Evolutionary conservation across 2,888 invertebrate genomes (phyloP), one percentile per base, ranked within the genome.

Genomic region (Miltochrista miniata): DNA sequence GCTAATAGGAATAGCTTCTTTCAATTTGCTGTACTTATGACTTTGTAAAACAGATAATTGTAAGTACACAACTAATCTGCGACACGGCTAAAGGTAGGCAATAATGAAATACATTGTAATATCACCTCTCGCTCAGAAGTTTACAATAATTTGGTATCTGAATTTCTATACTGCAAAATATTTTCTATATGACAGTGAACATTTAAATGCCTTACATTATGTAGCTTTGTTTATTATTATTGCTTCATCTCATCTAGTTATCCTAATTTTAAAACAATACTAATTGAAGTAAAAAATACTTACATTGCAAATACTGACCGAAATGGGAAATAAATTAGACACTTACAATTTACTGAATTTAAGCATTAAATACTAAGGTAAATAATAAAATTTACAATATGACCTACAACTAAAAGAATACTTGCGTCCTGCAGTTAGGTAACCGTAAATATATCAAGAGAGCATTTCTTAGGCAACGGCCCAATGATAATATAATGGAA

Each of bases 301-400:
- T 88, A 90, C 76, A 85, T 76, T 79, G 83, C 87, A 90, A 91
- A 91, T 91, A 91, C 91, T 91, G 91, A 91, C 91, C 91, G 88
- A 90, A 87, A 86, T 76, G 87, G 85, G 89, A 88, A 89, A 91
- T 89, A 89, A 91, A 86, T 87, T 87, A 88, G 73, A 88, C 75
- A 79, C 83, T 79, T 83, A 87, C 76, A 79, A 79, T 83, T 82
- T 83, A 81, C 76, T 76, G 74, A 80, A 79, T 79, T 74, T 67
- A 76, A 75, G 63, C 60, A 61, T 74, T 76, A 77, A 54, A 64
- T 71, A 71, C 68, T 77, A 85, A 83, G 74, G 76, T 84, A 83
- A 86, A 84, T 79, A 85, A 85, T 80, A 71, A 72, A 81, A 85
- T 87, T 76, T 89, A 90, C 89, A 90, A 78, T 87, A 87, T 73